phyloP scores from a whole-genome alignment of 2,888 invertebrate species.

The Metopia argyrocephala region DNA sequence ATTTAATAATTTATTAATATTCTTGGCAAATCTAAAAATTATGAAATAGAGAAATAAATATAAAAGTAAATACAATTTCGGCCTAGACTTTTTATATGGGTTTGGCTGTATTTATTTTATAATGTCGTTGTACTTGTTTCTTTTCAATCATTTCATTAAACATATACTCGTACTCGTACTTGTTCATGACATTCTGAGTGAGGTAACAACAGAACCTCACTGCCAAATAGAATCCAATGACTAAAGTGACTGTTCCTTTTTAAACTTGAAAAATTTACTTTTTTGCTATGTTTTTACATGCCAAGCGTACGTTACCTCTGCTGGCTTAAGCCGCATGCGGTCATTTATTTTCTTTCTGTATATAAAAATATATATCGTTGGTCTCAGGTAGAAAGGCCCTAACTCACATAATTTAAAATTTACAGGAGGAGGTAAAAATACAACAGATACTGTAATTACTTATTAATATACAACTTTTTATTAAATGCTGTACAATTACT shows the following conservation, averaged over 20 bases:
- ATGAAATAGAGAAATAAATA: slow-evolving; percentile 5
- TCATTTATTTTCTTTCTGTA: not conserved
- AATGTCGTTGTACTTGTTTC: not conserved
- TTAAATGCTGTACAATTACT: too few species aligned
- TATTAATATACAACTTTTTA: too few species aligned
- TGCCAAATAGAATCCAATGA: not conserved
- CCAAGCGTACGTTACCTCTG: too few species aligned
- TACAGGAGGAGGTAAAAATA: too few species aligned
- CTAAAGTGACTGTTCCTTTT: not conserved
- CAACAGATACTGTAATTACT: too few species aligned
- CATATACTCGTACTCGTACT: not conserved
- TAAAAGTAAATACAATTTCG: not conserved
- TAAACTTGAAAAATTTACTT: not conserved
- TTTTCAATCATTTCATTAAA: not conserved
- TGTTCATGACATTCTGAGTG: slow-evolving; percentile 4
- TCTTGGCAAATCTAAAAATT: slow-evolving; percentile 56
- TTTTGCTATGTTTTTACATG: too few species aligned
- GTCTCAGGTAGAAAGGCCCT: too few species aligned
- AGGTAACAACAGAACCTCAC: not conserved
- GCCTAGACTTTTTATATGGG: slow-evolving; percentile 7
- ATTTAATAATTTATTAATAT: slow-evolving; percentile 22
- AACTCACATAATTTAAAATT: too few species aligned
- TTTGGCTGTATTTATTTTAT: not conserved
- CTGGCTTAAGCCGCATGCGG: not conserved
- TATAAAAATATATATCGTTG: too few species aligned